Conservation (phyloP, 2,888 invertebrate genomes). For the Physocephala rufipes region DNA sequence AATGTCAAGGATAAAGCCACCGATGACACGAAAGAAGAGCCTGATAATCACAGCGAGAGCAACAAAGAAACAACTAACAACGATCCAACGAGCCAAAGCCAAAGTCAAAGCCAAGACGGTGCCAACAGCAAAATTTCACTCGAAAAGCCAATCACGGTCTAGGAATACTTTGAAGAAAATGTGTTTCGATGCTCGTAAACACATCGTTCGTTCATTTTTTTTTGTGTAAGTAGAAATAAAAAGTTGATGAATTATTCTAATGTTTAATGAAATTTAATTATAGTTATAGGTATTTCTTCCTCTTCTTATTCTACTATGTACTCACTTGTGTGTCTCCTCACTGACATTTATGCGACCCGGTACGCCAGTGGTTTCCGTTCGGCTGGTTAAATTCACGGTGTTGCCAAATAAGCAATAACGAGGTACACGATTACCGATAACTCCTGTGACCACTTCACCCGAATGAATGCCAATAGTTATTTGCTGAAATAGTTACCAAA, state of each 20-base stretch:
- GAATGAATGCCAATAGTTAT: conserved; percentile 95
- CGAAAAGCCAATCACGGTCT: conserved; percentile 19
- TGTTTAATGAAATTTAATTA: background rate
- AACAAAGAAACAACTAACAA: conserved; percentile 9
- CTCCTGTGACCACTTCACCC: conserved; percentile 93
- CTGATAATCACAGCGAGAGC: conserved; percentile 17
- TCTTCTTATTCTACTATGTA: conserved; percentile 33
- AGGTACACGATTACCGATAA: conserved; percentile 94
- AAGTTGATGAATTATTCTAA: background rate
- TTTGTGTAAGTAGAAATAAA: background rate
- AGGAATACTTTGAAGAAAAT: background rate
- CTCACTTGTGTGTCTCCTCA: conserved; percentile 88
- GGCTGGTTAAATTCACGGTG: conserved; percentile 91
- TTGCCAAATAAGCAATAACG: conserved; percentile 93
- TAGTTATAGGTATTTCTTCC: background rate
- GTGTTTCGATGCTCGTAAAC: no score
- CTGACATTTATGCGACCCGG: conserved; percentile 91
- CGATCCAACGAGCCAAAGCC: no score
- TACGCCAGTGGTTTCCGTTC: conserved; percentile 91
- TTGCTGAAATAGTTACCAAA: conserved; percentile 70
- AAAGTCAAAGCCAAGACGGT: conserved; percentile 21
- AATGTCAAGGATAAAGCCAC: conserved; percentile 36
- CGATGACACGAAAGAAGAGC: conserved; percentile 6
- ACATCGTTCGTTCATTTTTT: background rate
- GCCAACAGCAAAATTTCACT: background rate